Percentiles rank a stretch among this genome's conserved stretches.
Evolutionary conservation across 2,797 vertebrate genomes (phyloP).

Genomic region (Hozukius guyotensis): DNA sequence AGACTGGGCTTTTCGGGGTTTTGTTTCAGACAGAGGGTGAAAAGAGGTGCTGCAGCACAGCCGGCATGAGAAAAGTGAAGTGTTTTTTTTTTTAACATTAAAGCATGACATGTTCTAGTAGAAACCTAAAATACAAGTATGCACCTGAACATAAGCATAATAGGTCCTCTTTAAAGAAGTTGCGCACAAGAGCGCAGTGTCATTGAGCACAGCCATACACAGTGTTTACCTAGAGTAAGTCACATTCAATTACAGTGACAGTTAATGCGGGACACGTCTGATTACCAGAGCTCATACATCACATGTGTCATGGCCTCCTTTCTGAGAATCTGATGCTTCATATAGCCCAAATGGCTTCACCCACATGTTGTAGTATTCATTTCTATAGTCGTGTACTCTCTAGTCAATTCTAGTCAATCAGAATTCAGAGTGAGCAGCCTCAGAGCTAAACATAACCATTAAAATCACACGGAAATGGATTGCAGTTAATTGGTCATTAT

Average conservation of each 20-base stretch:
- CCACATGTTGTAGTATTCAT: neutral
- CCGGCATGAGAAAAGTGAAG: no score
- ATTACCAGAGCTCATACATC: neutral
- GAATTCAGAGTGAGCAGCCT: neutral
- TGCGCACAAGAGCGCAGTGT: neutral
- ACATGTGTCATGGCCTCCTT: neutral
- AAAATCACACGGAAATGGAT: constrained; percentile 9
- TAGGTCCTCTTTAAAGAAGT: neutral
- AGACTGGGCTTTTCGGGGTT: no score
- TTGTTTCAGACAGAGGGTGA: no score
- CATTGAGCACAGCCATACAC: neutral
- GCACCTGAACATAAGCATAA: no score
- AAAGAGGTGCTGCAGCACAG: no score
- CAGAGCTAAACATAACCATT: constrained; percentile 8
- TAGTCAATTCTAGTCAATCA: neutral
- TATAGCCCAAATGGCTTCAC: neutral
- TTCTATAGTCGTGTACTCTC: neutral
- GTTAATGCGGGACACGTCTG: neutral
- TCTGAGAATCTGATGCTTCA: neutral
- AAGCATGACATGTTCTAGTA: no score
- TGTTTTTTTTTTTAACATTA: no score
- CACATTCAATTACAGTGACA: neutral
- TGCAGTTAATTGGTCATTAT: constrained; percentile 45
- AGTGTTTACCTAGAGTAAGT: neutral
- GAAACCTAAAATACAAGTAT: no score